Percentiles rank a stretch among this genome's conserved stretches.
phyloP scores from a whole-genome alignment of 2,888 invertebrate genomes.

The Catocala sponsa region DNA sequence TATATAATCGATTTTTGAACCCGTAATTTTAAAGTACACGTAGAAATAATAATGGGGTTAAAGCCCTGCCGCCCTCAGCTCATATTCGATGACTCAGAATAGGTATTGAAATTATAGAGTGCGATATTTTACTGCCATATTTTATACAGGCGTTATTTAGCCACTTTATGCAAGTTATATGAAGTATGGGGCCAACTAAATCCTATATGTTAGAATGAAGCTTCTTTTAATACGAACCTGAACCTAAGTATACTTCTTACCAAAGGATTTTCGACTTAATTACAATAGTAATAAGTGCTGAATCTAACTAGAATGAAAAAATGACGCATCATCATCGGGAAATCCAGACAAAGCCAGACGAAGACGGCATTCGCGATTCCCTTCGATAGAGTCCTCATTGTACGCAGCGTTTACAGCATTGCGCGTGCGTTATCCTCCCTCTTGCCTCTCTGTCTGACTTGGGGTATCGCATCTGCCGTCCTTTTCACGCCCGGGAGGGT shows the following conservation, averaged over 20 bases:
- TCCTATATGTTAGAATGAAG: conserved; percentile 17
- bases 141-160: conserved; percentile 32
- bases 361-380: conserved; percentile 81
- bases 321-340: conserved; percentile 84
- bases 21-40: conserved; percentile 24
- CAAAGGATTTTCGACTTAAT: conserved; percentile 45
- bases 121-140: conserved; percentile 23
- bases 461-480: conserved; percentile 51
- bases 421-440: conserved; percentile 83
- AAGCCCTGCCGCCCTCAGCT: conserved; percentile 31
- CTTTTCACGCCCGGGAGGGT: conserved; percentile 79
- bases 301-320: conserved; percentile 57
- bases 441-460: conserved; percentile 63
- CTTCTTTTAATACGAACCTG: conserved; percentile 16
- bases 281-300: conserved; percentile 43
- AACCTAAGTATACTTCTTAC: conserved; percentile 11
- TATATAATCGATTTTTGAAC: conserved; percentile 34
- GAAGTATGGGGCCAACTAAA: conserved; percentile 27
- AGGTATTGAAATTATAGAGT: conserved; percentile 37
- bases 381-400: conserved; percentile 77
- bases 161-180: conserved; percentile 25
- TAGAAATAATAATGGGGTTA: conserved; percentile 26
- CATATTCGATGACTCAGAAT: conserved; percentile 43
- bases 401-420: conserved; percentile 77
- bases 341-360: conserved; percentile 84